Percentiles rank a stretch among this genome's conserved stretches.
Evolutionary conservation across 2,888 invertebrate species (phyloP).

Genomic region (Apodemia hepburni): DNA sequence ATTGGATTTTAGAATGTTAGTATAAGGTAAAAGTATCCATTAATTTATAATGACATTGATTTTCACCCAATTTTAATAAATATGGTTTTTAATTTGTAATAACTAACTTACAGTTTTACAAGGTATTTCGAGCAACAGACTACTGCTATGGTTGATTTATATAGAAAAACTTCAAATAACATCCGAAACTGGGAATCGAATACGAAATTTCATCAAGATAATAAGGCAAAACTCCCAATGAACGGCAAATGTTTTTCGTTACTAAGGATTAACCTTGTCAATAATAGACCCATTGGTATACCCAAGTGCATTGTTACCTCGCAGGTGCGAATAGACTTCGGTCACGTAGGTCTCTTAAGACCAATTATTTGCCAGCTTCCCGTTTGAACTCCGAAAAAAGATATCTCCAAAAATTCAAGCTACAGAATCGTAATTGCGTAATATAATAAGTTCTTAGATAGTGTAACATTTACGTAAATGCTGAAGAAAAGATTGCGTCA

Average conservation of each 20-base stretch:
- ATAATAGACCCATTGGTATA: neutral
- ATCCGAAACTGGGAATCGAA: neutral
- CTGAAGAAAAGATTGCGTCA: constrained; percentile 78
- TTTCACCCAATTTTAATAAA: too few relatives aligned
- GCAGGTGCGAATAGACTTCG: neutral
- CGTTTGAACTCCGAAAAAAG: constrained; percentile 13
- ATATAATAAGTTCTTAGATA: constrained; percentile 48
- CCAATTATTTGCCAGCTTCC: constrained; percentile 4
- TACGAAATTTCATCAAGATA: neutral
- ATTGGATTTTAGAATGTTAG: too few relatives aligned
- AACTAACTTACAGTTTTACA: too few relatives aligned
- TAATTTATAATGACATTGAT: too few relatives aligned
- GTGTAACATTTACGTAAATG: constrained; percentile 69
- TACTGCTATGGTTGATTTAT: too few relatives aligned
- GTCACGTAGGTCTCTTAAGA: constrained; percentile 2
- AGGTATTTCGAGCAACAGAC: too few relatives aligned
- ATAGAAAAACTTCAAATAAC: neutral
- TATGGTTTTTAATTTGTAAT: too few relatives aligned
- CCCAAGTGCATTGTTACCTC: neutral
- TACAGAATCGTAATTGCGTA: constrained; percentile 28
- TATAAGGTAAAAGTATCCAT: too few relatives aligned
- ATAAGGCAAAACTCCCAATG: neutral
- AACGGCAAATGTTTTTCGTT: neutral
- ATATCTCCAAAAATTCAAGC: constrained; percentile 22
- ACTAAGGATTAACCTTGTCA: neutral